Evolutionary conservation across 2,113 vertebrate species (phyloP).

Genomic region (Glaucomys volans): DNA sequence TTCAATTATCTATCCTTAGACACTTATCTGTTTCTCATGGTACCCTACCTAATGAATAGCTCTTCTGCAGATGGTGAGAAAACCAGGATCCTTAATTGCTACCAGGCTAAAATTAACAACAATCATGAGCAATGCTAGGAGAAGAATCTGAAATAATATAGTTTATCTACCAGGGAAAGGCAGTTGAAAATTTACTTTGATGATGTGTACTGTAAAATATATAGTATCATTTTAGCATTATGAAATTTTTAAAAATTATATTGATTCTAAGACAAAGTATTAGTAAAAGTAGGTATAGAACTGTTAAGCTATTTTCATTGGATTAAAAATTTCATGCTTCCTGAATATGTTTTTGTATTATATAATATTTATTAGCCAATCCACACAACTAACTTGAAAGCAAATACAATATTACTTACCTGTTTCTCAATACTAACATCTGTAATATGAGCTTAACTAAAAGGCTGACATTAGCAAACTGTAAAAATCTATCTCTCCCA

Average conservation of each 20-base stretch:
- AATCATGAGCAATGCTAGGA: conserved; percentile 30
- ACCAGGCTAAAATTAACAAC: conserved; percentile 69
- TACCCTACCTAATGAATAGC: conserved; percentile 67
- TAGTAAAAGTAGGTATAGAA: conserved; percentile 7
- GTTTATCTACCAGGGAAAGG: conserved; percentile 37
- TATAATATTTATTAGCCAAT: conserved; percentile 12
- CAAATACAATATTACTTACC: not conserved
- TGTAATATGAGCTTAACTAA: not conserved
- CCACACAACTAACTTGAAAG: not conserved
- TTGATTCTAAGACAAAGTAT: not conserved
- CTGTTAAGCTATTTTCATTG: not conserved
- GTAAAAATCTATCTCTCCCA: not conserved
- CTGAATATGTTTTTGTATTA: conserved; percentile 1
- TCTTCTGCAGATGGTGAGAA: conserved; percentile 69
- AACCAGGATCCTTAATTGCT: conserved; percentile 69
- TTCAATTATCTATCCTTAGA: conserved; percentile 73
- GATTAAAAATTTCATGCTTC: not conserved
- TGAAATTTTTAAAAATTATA: not conserved
- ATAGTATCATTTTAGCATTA: not conserved
- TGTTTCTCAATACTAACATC: not conserved
- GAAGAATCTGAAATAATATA: conserved; percentile 32
- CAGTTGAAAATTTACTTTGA: conserved; percentile 23
- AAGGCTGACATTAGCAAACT: not conserved
- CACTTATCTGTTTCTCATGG: conserved; percentile 58
- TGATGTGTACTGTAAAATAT: not conserved